Evolutionary conservation across 1,140 invertebrate genomes (phyloP).

Genomic region (Temnothorax nylanderi): DNA sequence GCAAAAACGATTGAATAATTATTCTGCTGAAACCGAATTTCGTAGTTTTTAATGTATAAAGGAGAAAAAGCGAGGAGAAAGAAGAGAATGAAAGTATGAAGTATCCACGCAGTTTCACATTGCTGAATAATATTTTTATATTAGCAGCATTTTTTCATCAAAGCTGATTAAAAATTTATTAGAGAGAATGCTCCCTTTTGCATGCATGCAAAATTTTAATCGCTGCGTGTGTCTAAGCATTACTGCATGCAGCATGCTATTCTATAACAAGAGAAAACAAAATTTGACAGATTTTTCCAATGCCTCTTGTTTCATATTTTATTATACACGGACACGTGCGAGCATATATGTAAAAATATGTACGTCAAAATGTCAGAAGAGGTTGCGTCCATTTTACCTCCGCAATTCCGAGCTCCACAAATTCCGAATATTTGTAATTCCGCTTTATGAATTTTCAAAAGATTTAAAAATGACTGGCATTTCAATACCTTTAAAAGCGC

Average conservation of each 20-base stretch:
- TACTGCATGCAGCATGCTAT: background rate
- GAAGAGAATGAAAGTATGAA: background rate
- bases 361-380: conserved; percentile 9
- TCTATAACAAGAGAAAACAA: background rate
- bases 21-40: background rate
- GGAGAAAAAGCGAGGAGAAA: background rate
- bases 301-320: conserved; percentile 9
- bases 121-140: conserved; percentile 1
- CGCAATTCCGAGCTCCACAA: background rate
- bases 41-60: conserved; percentile 4
- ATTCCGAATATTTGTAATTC: conserved; percentile 24
- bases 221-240: background rate
- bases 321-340: background rate
- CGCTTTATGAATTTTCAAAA: conserved; percentile 33
- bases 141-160: background rate
- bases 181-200: background rate
- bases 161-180: background rate
- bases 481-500: background rate
- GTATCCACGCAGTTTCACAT: background rate
- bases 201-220: background rate
- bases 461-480: conserved; percentile 14
- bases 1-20: conserved; percentile 12
- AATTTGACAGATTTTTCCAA: background rate
- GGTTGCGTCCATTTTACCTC: background rate
- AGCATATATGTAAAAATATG: conserved; percentile 22